phyloP scores from a whole-genome alignment of 2,113 vertebrate genomes.

The Nothobranchius kuhntae region DNA sequence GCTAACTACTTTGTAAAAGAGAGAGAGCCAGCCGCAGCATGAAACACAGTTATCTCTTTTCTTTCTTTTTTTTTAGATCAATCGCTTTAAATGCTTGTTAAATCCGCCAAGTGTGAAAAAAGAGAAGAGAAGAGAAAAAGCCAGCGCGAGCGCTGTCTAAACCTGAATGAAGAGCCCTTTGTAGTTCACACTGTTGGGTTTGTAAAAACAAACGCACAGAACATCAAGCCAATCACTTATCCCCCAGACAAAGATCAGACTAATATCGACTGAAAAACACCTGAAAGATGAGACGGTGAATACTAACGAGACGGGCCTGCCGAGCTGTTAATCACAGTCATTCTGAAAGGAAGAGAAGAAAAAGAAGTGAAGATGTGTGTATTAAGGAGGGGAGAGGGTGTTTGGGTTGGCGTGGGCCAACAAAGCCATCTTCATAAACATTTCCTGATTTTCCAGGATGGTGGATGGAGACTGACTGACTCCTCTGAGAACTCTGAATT shows the following conservation, averaged over 20 bases:
- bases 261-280: slow-evolving; percentile 74
- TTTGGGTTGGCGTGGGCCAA: not conserved
- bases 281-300: slow-evolving; percentile 61
- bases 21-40: slow-evolving; percentile 61
- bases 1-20: slow-evolving; percentile 62
- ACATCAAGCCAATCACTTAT: slow-evolving; percentile 76
- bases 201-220: slow-evolving; percentile 74
- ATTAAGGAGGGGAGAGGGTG: not conserved
- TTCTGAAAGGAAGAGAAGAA: not conserved
- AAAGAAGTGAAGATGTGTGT: not conserved
- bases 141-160: slow-evolving; percentile 61
- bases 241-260: slow-evolving; percentile 70
- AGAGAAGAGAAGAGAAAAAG: slow-evolving; percentile 15
- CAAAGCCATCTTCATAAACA: slow-evolving; percentile 66
- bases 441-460: slow-evolving; percentile 66
- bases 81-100: slow-evolving; percentile 75
- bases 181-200: slow-evolving; percentile 68
- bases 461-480: slow-evolving; percentile 68
- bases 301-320: slow-evolving; percentile 59
- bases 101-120: slow-evolving; percentile 57
- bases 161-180: slow-evolving; percentile 72
- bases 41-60: slow-evolving; percentile 52
- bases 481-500: slow-evolving; percentile 84
- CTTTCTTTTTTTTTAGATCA: slow-evolving; percentile 55
- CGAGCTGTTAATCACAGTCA: slow-evolving; percentile 55